Percentiles rank a stretch among this genome's conserved stretches.
Evolutionary conservation across 2,888 invertebrate species (phyloP).

Genomic region (Hirtodrosophila histrioides): DNA sequence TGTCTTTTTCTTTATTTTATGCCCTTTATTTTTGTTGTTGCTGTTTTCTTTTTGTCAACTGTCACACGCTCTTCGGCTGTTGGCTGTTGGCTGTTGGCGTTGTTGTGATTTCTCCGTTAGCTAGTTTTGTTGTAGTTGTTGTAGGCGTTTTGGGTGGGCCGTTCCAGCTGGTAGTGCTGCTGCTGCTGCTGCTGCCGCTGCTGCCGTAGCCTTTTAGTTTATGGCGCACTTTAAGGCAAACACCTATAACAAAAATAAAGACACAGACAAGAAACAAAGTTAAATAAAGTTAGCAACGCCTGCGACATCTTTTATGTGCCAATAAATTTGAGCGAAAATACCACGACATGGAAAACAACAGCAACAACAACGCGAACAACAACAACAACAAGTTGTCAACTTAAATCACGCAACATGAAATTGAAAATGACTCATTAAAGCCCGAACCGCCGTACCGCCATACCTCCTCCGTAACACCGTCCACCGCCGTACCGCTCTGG

Average conservation of each 20-base stretch:
- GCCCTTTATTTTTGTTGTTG: conserved; percentile 18
- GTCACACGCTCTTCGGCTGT: conserved; percentile 40
- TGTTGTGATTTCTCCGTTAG: conserved; percentile 67
- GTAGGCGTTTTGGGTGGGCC: conserved; percentile 74
- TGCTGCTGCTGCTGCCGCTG: conserved; percentile 29
- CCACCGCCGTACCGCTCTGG: background rate
- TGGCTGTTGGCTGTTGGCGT: conserved; percentile 25
- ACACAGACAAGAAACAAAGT: conserved; percentile 46
- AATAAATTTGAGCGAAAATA: conserved; percentile 73
- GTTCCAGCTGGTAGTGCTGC: conserved; percentile 53
- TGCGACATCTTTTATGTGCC: conserved; percentile 75
- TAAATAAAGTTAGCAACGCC: conserved; percentile 79
- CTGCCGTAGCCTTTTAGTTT: conserved; percentile 66
- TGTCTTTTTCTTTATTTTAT: conserved; percentile 19
- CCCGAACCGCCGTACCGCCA: conserved; percentile 24
- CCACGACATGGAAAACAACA: conserved; percentile 19
- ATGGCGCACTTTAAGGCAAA: conserved; percentile 77
- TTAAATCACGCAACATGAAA: conserved; percentile 76
- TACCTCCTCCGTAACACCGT: background rate
- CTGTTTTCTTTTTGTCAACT: conserved; percentile 31
- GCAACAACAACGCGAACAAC: conserved; percentile 27
- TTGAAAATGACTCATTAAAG: conserved; percentile 74
- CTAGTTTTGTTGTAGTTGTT: conserved; percentile 37
- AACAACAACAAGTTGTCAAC: conserved; percentile 59
- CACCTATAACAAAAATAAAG: conserved; percentile 63